A percentile compares a stretch with the other conserved stretches of the same genome.
Evolutionary conservation across 2,797 vertebrate species (phyloP).

Genomic region (Phataginus tricuspis): DNA sequence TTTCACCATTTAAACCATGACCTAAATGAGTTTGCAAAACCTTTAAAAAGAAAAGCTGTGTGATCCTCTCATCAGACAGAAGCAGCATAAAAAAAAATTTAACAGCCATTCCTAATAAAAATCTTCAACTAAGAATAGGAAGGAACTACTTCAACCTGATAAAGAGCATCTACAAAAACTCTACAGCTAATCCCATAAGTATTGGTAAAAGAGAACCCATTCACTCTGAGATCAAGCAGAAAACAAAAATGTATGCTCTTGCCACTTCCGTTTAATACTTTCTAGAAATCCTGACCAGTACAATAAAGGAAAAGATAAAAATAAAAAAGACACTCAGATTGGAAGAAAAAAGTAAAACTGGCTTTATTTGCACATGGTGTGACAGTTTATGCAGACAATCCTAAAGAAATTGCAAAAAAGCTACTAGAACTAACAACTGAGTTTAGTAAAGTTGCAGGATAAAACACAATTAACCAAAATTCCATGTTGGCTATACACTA

Average conservation of each 20-base stretch:
- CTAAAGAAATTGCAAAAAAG: not conserved
- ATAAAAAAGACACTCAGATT: not conserved
- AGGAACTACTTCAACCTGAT: not conserved
- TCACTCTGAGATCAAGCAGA: not conserved
- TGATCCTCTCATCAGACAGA: not conserved
- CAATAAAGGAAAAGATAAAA: not conserved
- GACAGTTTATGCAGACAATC: not conserved
- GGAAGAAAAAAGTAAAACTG: not conserved
- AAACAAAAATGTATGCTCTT: not conserved
- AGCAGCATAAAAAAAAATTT: not conserved
- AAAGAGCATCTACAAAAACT: not conserved
- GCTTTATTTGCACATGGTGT: not conserved
- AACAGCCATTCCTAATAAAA: not conserved
- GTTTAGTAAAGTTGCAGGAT: not conserved
- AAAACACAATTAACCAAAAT: not conserved
- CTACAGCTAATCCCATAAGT: not conserved
- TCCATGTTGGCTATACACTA: not conserved
- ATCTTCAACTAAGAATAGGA: not conserved
- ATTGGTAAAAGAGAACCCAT: not conserved
- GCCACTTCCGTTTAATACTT: not conserved
- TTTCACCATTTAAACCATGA: conserved; percentile 6
- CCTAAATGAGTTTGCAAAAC: not conserved
- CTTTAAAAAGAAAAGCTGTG: not conserved
- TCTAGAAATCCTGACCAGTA: not conserved
- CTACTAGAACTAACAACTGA: not conserved